Percentiles rank a stretch among this genome's conserved stretches.
These are phyloP conservation scores for Enhydra lutris DNA, from an alignment of 2,113 vertebrate species.

Conservation along the genomic window DNA sequence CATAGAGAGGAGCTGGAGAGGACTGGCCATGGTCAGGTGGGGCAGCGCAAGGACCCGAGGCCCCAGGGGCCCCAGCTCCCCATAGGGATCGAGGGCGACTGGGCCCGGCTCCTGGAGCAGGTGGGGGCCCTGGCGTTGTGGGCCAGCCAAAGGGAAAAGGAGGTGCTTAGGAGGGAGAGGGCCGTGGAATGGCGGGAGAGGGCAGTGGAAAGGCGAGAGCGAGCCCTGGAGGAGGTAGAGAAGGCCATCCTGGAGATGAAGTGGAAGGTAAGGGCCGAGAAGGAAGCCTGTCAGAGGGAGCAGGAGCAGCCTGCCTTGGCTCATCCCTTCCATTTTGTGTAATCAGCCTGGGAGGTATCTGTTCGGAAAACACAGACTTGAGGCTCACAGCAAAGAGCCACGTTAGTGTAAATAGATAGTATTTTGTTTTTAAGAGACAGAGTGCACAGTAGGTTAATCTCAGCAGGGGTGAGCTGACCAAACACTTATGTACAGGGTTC, in stretches of 20 bases:
- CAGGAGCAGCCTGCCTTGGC: neutral
- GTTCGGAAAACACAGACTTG: neutral
- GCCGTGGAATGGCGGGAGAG: constrained; percentile 9
- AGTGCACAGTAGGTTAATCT: neutral
- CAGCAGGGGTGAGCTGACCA: neutral
- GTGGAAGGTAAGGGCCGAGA: constrained; percentile 23
- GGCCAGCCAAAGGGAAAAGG: constrained; percentile 50
- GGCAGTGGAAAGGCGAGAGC: constrained; percentile 14
- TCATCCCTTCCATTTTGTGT: constrained; percentile 8
- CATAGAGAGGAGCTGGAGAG: constrained; percentile 51
- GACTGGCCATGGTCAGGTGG: neutral
- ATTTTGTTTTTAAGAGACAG: neutral
- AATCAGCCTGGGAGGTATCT: neutral
- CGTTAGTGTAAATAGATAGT: neutral
- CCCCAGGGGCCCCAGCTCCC: neutral
- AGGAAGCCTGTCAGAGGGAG: neutral
- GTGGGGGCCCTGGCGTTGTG: neutral
- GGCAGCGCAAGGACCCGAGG: neutral
- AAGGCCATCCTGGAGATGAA: constrained; percentile 39
- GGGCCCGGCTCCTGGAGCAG: constrained; percentile 43
- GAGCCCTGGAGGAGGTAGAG: constrained; percentile 17
- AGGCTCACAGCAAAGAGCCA: neutral
- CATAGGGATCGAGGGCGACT: neutral
- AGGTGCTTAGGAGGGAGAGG: constrained; percentile 35
- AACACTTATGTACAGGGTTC: neutral